A percentile compares a stretch with the other conserved stretches of the same genome.
Evolutionary conservation across 2,888 invertebrate species (phyloP).

Genomic region (Apamea epomidion): DNA sequence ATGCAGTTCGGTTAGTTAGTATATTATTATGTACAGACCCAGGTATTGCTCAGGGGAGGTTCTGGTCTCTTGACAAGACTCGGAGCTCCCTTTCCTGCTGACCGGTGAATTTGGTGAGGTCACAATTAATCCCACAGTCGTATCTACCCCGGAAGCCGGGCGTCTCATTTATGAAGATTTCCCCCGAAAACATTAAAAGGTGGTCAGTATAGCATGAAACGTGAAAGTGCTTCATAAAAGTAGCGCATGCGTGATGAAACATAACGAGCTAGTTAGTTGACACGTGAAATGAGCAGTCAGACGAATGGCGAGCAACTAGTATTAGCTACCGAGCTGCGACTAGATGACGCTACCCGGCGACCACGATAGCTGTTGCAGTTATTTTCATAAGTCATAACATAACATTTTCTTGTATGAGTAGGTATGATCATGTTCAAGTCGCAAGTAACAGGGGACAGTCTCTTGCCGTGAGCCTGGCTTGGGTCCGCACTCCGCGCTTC

Average conservation of each 20-base stretch:
- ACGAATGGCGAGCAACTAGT: too few species aligned
- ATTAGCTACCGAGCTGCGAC: not conserved
- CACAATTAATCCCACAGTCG: not conserved
- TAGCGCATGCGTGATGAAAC: slow-evolving; percentile 16
- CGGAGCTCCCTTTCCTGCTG: not conserved
- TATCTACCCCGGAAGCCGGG: not conserved
- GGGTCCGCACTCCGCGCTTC: not conserved
- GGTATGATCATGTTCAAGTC: not conserved
- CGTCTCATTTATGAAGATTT: not conserved
- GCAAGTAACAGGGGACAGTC: not conserved
- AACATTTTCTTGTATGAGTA: not conserved
- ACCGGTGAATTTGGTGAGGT: not conserved
- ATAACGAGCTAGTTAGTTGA: not conserved
- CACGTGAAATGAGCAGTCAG: not conserved
- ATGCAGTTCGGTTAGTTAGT: not conserved
- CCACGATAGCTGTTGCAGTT: not conserved
- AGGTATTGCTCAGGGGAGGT: not conserved
- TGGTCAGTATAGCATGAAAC: slow-evolving; percentile 16
- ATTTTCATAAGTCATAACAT: not conserved
- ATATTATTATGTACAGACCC: too few species aligned
- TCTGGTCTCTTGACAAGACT: not conserved
- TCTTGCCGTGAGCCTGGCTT: not conserved
- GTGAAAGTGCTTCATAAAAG: slow-evolving; percentile 24
- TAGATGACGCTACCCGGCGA: not conserved
- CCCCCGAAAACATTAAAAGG: not conserved